These are phyloP conservation scores for Sinelater perroti DNA, from an alignment of 2,888 invertebrate species.

Conservation along the genomic window DNA sequence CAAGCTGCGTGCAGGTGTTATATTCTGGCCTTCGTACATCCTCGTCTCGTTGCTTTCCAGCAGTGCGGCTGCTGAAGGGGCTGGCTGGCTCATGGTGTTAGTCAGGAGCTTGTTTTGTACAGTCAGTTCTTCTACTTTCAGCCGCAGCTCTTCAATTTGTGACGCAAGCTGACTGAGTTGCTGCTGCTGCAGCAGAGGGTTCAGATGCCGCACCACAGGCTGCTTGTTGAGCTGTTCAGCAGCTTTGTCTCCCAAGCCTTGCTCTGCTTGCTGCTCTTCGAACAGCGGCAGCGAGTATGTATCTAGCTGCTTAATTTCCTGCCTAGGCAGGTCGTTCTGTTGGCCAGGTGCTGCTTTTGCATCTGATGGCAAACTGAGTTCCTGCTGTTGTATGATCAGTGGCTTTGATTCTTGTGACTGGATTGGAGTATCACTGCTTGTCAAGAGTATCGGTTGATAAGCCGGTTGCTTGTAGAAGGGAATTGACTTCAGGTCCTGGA, in stretches of 20 bases:
- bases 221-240: slow-evolving; percentile 19
- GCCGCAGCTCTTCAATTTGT: slow-evolving; percentile 56
- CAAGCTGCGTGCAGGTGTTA: slow-evolving; percentile 8
- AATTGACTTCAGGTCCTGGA: no score
- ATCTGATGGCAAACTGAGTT: neutral
- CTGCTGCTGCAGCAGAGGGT: slow-evolving; percentile 48
- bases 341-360: neutral
- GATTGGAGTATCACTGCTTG: slow-evolving; percentile 6
- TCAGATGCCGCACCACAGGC: slow-evolving; percentile 6
- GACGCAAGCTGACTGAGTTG: slow-evolving; percentile 56
- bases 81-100: slow-evolving; percentile 27
- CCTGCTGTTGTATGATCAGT: slow-evolving; percentile 1
- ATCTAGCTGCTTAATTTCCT: neutral
- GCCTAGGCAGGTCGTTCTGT: slow-evolving; percentile 8
- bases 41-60: slow-evolving; percentile 7
- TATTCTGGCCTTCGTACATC: slow-evolving; percentile 8
- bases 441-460: slow-evolving; percentile 23
- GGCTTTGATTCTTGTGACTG: slow-evolving; percentile 1
- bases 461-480: slow-evolving; percentile 23
- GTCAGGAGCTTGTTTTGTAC: slow-evolving; percentile 47
- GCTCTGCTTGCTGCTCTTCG: neutral
- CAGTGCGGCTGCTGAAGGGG: neutral
- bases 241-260: neutral
- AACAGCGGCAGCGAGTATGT: slow-evolving; percentile 3
- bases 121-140: slow-evolving; percentile 54